Percentiles rank a stretch among this genome's conserved stretches.
Conservation (phyloP, 2,113 vertebrate species). For the Crotalus tigris region DNA sequence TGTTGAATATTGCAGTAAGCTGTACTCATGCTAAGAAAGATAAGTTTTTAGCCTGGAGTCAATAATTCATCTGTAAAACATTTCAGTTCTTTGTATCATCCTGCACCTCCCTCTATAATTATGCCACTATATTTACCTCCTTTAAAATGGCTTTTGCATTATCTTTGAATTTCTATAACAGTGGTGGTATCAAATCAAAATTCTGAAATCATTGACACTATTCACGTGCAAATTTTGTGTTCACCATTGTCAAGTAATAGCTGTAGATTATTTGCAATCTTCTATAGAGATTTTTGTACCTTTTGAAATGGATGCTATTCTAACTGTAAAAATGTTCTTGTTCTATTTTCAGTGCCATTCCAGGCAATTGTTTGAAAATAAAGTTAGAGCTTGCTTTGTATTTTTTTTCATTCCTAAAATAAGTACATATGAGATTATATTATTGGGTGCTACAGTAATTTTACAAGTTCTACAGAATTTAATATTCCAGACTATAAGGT, state of each 20-base stretch:
- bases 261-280: constrained; percentile 9
- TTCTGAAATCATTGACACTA: not conserved
- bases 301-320: constrained; percentile 45
- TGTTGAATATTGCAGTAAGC: not conserved
- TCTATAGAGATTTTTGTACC: constrained; percentile 24
- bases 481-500: not conserved
- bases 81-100: constrained; percentile 2
- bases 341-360: constrained; percentile 61
- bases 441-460: constrained; percentile 77
- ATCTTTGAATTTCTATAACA: not conserved
- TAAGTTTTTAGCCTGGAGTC: not conserved
- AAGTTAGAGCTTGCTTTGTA: constrained; percentile 83
- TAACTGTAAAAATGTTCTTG: constrained; percentile 63
- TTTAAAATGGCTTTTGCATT: not conserved
- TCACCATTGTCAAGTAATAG: constrained; percentile 16
- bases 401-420: constrained; percentile 77
- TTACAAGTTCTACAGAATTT: constrained; percentile 63
- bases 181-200: not conserved
- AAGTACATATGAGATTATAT: constrained; percentile 73
- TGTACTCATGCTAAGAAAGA: not conserved
- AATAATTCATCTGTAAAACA: not conserved
- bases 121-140: not conserved
- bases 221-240: constrained; percentile 24
- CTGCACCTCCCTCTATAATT: not conserved
- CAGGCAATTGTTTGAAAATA: constrained; percentile 66